Percentiles rank a stretch among this genome's conserved stretches.
These are phyloP conservation scores for Drosophila dunni DNA, from an alignment of 1,140 invertebrate genomes.

Conservation along the genomic window DNA sequence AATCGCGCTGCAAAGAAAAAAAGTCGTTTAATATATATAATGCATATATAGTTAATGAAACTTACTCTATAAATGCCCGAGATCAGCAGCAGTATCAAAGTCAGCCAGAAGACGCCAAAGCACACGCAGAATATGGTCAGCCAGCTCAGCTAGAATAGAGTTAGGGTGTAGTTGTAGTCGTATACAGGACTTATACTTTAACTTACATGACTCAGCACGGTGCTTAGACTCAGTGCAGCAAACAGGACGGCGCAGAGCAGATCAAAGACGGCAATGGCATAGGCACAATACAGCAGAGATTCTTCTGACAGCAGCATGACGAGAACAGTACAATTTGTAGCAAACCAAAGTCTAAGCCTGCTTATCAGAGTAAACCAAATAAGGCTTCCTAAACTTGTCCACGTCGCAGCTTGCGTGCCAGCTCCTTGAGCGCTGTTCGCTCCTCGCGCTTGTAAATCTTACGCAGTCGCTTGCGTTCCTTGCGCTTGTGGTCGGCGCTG, in stretches of 20 bases:
- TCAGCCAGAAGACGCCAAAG: slow-evolving; percentile 60
- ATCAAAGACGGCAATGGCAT: slow-evolving; percentile 58
- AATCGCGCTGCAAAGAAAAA: slow-evolving; percentile 33
- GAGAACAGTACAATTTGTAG: neutral
- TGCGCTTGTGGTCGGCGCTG: slow-evolving; percentile 16
- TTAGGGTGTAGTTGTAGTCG: neutral
- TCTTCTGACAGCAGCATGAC: neutral
- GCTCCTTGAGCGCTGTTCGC: slow-evolving; percentile 23
- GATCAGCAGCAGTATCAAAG: slow-evolving; percentile 55
- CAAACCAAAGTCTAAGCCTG: slow-evolving; percentile 2
- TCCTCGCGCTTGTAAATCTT: slow-evolving; percentile 31
- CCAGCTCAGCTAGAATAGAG: slow-evolving; percentile 51
- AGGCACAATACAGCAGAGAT: slow-evolving; percentile 49
- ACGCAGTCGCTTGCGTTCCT: slow-evolving; percentile 30
- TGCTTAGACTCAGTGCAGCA: slow-evolving; percentile 24
- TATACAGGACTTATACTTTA: neutral
- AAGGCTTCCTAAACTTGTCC: neutral
- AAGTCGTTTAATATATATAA: neutral
- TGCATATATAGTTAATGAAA: neutral
- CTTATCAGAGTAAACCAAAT: neutral
- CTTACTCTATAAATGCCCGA: slow-evolving; percentile 58
- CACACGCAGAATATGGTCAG: slow-evolving; percentile 49
- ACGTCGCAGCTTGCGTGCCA: slow-evolving; percentile 26
- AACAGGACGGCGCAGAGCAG: slow-evolving; percentile 50
- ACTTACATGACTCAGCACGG: slow-evolving; percentile 47